Conservation (phyloP, 1,140 invertebrate species). For the Brachystomella parvula region DNA sequence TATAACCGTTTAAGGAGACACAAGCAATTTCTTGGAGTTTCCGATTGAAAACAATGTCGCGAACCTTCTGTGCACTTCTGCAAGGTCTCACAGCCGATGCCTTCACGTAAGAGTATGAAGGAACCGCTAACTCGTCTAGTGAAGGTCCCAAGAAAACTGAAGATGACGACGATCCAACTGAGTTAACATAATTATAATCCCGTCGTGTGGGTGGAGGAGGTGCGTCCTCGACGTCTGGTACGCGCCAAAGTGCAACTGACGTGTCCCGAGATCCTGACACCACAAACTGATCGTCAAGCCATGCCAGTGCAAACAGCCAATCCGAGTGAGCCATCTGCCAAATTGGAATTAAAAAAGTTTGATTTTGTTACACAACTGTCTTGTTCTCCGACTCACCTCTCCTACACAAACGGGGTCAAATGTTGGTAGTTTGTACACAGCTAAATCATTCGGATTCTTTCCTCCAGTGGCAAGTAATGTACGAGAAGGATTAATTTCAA, state of each 20-base stretch:
- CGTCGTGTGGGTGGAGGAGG: neutral
- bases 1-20: slow-evolving; percentile 77
- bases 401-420: slow-evolving; percentile 91
- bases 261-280: slow-evolving; percentile 89
- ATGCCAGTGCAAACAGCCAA: slow-evolving; percentile 92
- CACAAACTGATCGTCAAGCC: slow-evolving; percentile 91
- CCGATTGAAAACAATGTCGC: slow-evolving; percentile 79
- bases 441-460: slow-evolving; percentile 83
- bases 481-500: slow-evolving; percentile 87
- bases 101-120: slow-evolving; percentile 48
- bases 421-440: slow-evolving; percentile 84
- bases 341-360: neutral
- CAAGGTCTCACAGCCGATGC: slow-evolving; percentile 70
- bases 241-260: slow-evolving; percentile 48
- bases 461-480: slow-evolving; percentile 86
- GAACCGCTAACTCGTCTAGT: slow-evolving; percentile 27
- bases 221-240: slow-evolving; percentile 36
- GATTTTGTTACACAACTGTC: neutral
- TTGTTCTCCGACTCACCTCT: slow-evolving; percentile 50
- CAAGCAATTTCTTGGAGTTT: slow-evolving; percentile 79
- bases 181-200: neutral
- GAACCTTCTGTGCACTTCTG: slow-evolving; percentile 65
- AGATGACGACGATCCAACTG: neutral
- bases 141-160: neutral
- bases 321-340: slow-evolving; percentile 70